Evolutionary conservation across 2,797 vertebrate species (phyloP), one percentile per base, ranked within the genome.

Genomic region (Acropternis orthonyx): DNA sequence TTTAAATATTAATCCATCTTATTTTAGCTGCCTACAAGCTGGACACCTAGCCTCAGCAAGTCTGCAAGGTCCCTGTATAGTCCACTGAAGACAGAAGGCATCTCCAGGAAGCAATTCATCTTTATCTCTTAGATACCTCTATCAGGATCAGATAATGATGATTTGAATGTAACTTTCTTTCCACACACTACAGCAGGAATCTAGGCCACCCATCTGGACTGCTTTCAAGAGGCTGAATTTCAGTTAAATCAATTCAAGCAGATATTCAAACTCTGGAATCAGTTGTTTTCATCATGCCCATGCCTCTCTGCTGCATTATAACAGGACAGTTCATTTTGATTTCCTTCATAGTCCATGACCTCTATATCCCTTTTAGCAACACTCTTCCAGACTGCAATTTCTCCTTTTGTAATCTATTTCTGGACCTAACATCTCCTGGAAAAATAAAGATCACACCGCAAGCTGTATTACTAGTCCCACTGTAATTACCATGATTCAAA

Each of bases 271-370:
- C 14, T 73, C 36, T 46, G 9, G 2, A 36, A 34, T 66, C 9
- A 5, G 26, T 34, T 62, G 4, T 37, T 91, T 82, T 51, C 52
- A 14, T 19, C n/a, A 30, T 2, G 1, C 32, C 51, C 65, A n/a
- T 36, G 26, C 18, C 44, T 41, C 18, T 58, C n/a, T 51, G 20
- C 12, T 34, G 7, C 10, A 32, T 27, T 0, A 0, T 37, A 65
- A 48, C 20, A 52, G 11, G 61, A 41, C 73, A 86, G 6, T 8
- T 68, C 0, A 2, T 62, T 79, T 79, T 54, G 1, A 65, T 69
- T 92, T 91, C 27, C 54, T 79, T 59, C 43, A 10, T 19, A 62
- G 24, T 22, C 51, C 66, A 8, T 73, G n/a, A 62, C 15, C 3
- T 51, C 37, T 52, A 17, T 32, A 28, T 27, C 6, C 14, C 34